Evolutionary conservation across 2,797 vertebrate genomes (phyloP), one percentile per base, ranked within the genome.

Genomic region (Phrynocephalus vlangalii): DNA sequence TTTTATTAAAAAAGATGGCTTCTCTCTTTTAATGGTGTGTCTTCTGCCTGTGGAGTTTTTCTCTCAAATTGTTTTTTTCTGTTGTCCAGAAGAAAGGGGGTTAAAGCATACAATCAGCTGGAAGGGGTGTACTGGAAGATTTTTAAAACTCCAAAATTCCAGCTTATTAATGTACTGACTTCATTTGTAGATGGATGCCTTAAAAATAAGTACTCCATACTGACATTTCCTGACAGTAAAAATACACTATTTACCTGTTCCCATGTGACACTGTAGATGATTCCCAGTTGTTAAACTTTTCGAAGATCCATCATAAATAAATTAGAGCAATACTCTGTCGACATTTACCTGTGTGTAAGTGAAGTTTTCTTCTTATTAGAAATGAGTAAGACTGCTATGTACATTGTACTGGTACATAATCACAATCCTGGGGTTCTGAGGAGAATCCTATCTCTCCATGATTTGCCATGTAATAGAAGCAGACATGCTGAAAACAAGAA

Each of bases 51-150:
- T 38, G 28, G 44, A 56, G 1, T 56, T 56, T 56, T 56, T 8
- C 87, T 88, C 30, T 86, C 56, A 89, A 87, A 52, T 4, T 83
- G 0, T 60, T 33, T 15, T 33, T 15, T 75, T 73, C 56, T 2
- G 28, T 77, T 38, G 48, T 15, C 77, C 75, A 66, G 22, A 50
- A 68, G 86, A 38, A 71, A 87, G 18, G 52, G 2, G 38, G 5
- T 44, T 44, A 0, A 2, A 16, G 7, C 20, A 48, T 77, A 18
- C 11, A 50, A 50, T 24, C 44, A 50, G 22, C 16, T 16, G 44
- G 75, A 50, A 5, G 26, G 48, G 44, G 33, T 30, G 38, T 10
- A 44, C 2, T 60, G 77, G 52, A 15, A 78, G 85, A 68, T 18
- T 79, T 26, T 70, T 3, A 22, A 71, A 81, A 28, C 18, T 18